Base-by-base conservation (phyloP, 37 sponge, comb jelly and placozoan species). In the Cladorhizidae sp. region DNA sequence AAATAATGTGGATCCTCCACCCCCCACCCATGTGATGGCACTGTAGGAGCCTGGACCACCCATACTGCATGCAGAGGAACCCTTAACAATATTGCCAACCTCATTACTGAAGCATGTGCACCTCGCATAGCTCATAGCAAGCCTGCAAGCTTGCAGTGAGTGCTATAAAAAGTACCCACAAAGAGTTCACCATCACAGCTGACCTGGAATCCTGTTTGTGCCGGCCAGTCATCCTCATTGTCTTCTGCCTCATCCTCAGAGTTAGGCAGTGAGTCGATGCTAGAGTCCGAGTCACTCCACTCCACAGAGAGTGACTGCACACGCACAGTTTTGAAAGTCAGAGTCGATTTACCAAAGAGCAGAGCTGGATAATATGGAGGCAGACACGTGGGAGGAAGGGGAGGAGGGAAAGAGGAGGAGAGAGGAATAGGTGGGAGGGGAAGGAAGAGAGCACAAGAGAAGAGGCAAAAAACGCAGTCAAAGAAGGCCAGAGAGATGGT, bases 221-320 rank as follows among this genome's bases (percentile, higher is more conserved):
- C 21, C 0, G 84, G 84, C 84, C 84, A 83, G 76, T 83, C 84
- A 9, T 32, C 65, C 31, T 83, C 84, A 8, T 37, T 28, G 0
- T 73, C 67, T 6, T 62, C 58, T 11, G 32, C 26, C 0, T n/a
- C 54, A 20, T 37, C 41, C 1, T 15, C 22, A 57, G 67, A 55
- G 49, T 31, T 40, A 7, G 70, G 81, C 45, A 81, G 55, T 0
- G 84, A 83, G 68, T 83, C 84, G 2, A 83, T 42, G 26, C 84
- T 83, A 17, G 84, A 83, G 84, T 83, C 84, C 0, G 84, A 83
- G 55, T 52, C 84, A 63, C 74, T 68, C 84, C 84, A 78, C 11
- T 72, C 54, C 55, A 78, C 36, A 15, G 45, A 20, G 2, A 43
- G 11, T 63, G 86, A 73, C 20, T 49, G 83, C 40, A 59, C 15